These are phyloP conservation scores for Alcedo atthis DNA, from an alignment of 2,797 vertebrate species.

Conservation along the genomic window DNA sequence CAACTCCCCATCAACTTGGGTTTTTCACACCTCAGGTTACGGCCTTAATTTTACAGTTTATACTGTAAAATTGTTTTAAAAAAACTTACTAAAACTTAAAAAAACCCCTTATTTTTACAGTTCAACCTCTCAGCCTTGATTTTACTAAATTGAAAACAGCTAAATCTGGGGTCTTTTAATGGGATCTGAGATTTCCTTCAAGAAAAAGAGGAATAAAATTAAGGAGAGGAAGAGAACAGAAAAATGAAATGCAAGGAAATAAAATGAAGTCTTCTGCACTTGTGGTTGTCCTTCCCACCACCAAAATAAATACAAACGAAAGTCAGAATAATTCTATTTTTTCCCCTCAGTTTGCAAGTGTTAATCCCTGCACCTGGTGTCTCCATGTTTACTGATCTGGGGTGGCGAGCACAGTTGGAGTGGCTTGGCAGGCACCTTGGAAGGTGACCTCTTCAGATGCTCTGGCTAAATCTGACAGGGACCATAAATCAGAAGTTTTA, in stretches of 20 bases:
- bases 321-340: not conserved
- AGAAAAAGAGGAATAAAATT: not conserved
- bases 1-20: not conserved
- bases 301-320: not conserved
- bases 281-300: not conserved
- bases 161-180: not conserved
- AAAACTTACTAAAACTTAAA: no score
- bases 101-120: no score
- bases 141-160: no score
- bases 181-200: not conserved
- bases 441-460: not conserved
- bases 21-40: not conserved
- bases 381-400: not conserved
- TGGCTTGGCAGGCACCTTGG: not conserved
- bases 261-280: not conserved
- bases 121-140: no score
- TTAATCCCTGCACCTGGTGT: not conserved
- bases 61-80: no score
- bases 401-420: not conserved
- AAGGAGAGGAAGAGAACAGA: not conserved
- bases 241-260: not conserved
- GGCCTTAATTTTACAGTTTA: not conserved
- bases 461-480: not conserved
- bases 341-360: not conserved
- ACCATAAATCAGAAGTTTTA: not conserved